phyloP scores from a whole-genome alignment of 2,888 invertebrate species.

The Idaea straminata region DNA sequence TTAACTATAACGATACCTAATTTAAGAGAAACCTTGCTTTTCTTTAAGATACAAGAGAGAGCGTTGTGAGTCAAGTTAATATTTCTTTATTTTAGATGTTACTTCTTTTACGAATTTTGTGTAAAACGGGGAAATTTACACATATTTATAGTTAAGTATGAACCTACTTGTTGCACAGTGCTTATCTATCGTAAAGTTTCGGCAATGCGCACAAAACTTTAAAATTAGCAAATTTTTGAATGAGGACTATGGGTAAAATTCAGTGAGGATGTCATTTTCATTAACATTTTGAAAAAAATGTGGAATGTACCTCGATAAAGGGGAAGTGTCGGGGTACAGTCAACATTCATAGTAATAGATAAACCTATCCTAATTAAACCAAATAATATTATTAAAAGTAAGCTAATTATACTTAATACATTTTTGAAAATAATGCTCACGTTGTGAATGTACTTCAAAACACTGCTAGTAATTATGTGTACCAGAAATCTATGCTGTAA shows the following conservation, averaged over 20 bases:
- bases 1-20: constrained; percentile 55
- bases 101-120: constrained; percentile 45
- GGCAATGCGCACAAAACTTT: constrained; percentile 68
- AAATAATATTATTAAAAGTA: constrained; percentile 47
- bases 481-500: constrained; percentile 73
- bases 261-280: constrained; percentile 14
- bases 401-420: constrained; percentile 55
- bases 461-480: constrained; percentile 74
- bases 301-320: constrained; percentile 70
- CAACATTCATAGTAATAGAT: constrained; percentile 39
- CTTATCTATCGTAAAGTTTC: constrained; percentile 53
- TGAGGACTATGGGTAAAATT: constrained; percentile 29
- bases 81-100: constrained; percentile 42
- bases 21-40: constrained; percentile 47
- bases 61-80: constrained; percentile 63
- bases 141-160: constrained; percentile 66
- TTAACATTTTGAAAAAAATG: constrained; percentile 42
- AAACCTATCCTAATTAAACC: constrained; percentile 39
- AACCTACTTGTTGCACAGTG: constrained; percentile 62
- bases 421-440: constrained; percentile 69
- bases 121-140: constrained; percentile 79
- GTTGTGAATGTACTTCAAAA: constrained; percentile 66
- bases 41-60: constrained; percentile 51
- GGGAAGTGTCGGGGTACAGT: constrained; percentile 75
- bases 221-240: constrained; percentile 28